These are phyloP conservation scores for Calyptommatus sinebrachiatus DNA, from an alignment of 2,113 vertebrate genomes.

Conservation along the genomic window DNA sequence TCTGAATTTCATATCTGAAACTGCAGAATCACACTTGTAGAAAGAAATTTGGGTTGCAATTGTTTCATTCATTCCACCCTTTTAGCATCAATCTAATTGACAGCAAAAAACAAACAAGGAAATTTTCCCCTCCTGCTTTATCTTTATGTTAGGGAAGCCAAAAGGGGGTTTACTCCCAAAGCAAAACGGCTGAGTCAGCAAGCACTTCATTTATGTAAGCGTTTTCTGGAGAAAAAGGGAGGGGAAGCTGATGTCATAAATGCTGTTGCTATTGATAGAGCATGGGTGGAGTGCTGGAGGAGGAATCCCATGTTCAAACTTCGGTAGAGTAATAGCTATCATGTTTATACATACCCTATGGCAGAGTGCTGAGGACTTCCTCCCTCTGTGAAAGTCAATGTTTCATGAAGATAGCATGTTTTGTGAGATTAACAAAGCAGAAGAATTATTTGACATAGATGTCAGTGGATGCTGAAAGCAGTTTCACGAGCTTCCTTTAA, in stretches of 20 bases:
- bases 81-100: not conserved
- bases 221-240: not conserved
- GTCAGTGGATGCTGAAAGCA: too few relatives aligned
- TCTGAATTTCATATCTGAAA: not conserved
- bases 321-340: not conserved
- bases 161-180: not conserved
- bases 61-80: not conserved
- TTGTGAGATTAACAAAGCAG: not conserved
- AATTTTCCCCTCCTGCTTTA: not conserved
- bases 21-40: not conserved
- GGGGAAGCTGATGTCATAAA: not conserved
- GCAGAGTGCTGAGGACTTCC: not conserved
- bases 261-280: conserved; percentile 3
- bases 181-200: not conserved
- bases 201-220: not conserved
- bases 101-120: not conserved
- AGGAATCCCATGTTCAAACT: not conserved
- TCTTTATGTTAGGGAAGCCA: not conserved
- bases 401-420: not conserved
- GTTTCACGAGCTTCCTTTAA: too few relatives aligned
- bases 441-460: not conserved
- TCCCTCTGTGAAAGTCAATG: not conserved
- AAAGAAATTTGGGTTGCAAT: not conserved
- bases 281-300: not conserved
- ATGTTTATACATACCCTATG: not conserved